Evolutionary conservation across 2,888 invertebrate genomes (phyloP), one percentile per base, ranked within the genome.

Genomic region (Aphodius granarius): DNA sequence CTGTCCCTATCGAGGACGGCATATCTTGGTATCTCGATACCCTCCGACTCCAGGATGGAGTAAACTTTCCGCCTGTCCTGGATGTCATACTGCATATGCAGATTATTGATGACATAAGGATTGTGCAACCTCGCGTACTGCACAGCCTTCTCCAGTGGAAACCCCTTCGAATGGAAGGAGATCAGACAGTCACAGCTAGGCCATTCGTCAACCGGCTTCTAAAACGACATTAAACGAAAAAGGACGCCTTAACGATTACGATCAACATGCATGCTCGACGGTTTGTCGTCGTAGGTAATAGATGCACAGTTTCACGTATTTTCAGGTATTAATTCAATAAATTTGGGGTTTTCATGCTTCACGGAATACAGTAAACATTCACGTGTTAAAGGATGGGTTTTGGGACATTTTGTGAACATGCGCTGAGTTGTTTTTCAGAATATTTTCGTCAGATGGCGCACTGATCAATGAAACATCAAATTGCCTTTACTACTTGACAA

Each of bases 31-130:
- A 99, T 97, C 87, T 98, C 97, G 81, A 99, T 98, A 65, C 97
- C 98, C 87, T 98, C 97, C 78, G 93, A 90, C 84, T 97, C 94
- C 84, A 99, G 89, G 83, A 97, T 97, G 22, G 97, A 93, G 88
- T 99, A 99, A 2, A 99, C 99, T 88, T 94, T 95, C 85, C 98
- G 90, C 79, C 97, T 93, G 87, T 96, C 96, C 92, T 96, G 97
- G 84, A 99, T 95, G 86, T 97, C 97, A 88, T 97, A 99, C 87
- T 99, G 99, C 95, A 98, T 97, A 83, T 97, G 96, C 81, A 99
- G 91, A 89, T 99, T 98, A 88, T 99, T 99, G 82, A 99, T 96
- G 80, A 98, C 95, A 86, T 97, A 99, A 0, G 99, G 99, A 86
- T 95, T 95, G 80, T 97, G 91, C 76, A 98, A 89, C 83, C 95